Conservation (phyloP, 2,797 vertebrate species). For the Thunnus albacares region DNA sequence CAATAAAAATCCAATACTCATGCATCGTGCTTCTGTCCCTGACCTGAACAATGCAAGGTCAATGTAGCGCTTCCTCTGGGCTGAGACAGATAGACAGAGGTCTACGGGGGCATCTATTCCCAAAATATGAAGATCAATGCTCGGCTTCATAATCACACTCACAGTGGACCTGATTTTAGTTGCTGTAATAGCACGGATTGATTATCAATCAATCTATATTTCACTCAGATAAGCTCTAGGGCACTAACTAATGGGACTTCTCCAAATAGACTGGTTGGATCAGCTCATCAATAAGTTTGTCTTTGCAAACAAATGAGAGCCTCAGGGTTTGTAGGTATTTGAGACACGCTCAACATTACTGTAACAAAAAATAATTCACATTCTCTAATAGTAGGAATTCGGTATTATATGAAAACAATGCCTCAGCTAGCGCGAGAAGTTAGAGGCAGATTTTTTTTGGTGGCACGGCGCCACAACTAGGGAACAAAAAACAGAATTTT, state of each 20-base stretch:
- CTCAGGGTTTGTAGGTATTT: conserved; percentile 16
- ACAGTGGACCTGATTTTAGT: conserved; percentile 18
- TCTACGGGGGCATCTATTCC: not conserved
- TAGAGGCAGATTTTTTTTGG: not conserved
- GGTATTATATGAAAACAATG: not conserved
- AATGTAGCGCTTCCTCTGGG: not conserved
- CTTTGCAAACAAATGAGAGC: conserved; percentile 47
- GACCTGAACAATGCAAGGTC: not conserved
- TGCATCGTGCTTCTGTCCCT: not conserved
- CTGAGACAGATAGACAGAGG: conserved; percentile 4
- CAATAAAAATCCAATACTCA: not conserved
- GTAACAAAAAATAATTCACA: not conserved
- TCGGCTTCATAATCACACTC: conserved; percentile 28
- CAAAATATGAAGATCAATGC: conserved; percentile 32
- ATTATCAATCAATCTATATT: conserved; percentile 69
- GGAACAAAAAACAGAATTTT: not conserved
- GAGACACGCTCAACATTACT: conserved; percentile 5
- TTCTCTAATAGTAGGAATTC: not conserved
- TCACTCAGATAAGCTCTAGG: conserved; percentile 43
- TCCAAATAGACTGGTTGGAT: conserved; percentile 53
- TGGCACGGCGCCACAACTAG: not conserved
- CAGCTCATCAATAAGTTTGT: conserved; percentile 66
- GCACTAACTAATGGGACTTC: conserved; percentile 66
- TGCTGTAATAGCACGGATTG: conserved; percentile 51
- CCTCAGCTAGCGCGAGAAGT: not conserved